Evolutionary conservation across 2,888 invertebrate genomes (phyloP).

Genomic region (Clusia tigrina): DNA sequence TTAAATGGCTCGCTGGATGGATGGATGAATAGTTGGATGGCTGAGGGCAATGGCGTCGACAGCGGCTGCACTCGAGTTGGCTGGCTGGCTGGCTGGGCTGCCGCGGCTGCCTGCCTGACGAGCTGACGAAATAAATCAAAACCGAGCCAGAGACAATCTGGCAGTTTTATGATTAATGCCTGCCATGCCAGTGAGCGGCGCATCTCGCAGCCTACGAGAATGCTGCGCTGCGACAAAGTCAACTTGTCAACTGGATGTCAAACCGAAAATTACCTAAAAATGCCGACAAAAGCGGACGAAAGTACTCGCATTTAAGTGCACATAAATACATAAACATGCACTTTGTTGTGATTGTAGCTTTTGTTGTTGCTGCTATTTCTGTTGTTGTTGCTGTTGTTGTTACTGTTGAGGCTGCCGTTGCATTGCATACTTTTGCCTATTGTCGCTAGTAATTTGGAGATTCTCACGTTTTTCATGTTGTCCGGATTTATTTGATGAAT

Average conservation of each 20-base stretch:
- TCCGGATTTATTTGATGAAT: constrained; percentile 48
- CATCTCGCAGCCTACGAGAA: constrained; percentile 16
- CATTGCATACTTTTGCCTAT: constrained; percentile 3
- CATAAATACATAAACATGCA: constrained; percentile 27
- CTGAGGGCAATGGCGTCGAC: too few species aligned
- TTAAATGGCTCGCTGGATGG: too few species aligned
- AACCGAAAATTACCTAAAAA: constrained; percentile 48
- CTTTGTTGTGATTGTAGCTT: constrained; percentile 14
- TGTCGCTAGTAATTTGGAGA: constrained; percentile 43
- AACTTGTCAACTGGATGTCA: constrained; percentile 59
- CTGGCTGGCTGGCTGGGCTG: not conserved
- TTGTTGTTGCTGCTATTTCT: constrained; percentile 21
- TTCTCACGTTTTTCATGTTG: constrained; percentile 64
- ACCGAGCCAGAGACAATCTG: constrained; percentile 44
- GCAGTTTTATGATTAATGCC: constrained; percentile 23
- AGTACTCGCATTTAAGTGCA: too few species aligned
- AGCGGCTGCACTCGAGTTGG: not conserved
- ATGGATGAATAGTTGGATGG: too few species aligned
- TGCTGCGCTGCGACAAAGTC: constrained; percentile 56
- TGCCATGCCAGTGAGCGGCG: not conserved
- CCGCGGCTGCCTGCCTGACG: not conserved
- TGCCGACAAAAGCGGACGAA: constrained; percentile 42
- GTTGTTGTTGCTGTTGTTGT: constrained; percentile 13
- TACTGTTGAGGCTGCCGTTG: not conserved
- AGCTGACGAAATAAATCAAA: constrained; percentile 33